Evolutionary conservation across 2,888 invertebrate species (phyloP), one percentile per base, ranked within the genome.

Genomic region (Drosophila sordidula): DNA sequence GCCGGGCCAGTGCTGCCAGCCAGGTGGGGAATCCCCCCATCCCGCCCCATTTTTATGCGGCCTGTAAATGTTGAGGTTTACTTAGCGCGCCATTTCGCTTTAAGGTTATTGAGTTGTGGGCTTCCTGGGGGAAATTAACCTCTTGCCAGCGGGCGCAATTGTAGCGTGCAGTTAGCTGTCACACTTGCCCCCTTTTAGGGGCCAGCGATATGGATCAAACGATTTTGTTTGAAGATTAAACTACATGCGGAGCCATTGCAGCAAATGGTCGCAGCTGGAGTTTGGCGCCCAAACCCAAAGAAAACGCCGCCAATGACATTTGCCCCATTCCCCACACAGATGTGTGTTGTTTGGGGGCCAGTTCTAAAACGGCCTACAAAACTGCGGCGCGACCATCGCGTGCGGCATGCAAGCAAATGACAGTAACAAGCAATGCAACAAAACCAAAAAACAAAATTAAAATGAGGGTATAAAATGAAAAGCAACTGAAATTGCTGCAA

Each of bases 101-200:
- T 80, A 86, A 86, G 75, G 82, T 85, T 87, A 83, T 85, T 81
- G 82, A 87, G 85, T 84, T 44, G 57, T 67, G 75, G 32, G 71
- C 87, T 84, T 84, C 83, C 83, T 84, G 87, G 70, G 83, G 88
- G 88, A 83, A 83, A 83, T 83, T 88, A 86, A 83, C 86, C 83
- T 79, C 82, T 65, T 78, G 85, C 76, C 86, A 63, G 76, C 69
- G 81, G 87, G 75, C 68, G 64, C 66, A 68, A 69, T 59, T 44
- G 61, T 49, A 58, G 56, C 64, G 26, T 70, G 70, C 70, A 64
- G 75, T 51, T 64, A 61, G 68, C 68, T 57, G 32, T 49, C 66
- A 38, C 56, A 42, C 25, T 41, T 45, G 18, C 22, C n/a, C 22
- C n/a, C 3, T 5, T 12, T 4, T 12, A 11, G 34, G 4, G 11